phyloP scores from a whole-genome alignment of 2,113 vertebrate species.

The Pantherophis guttatus region DNA sequence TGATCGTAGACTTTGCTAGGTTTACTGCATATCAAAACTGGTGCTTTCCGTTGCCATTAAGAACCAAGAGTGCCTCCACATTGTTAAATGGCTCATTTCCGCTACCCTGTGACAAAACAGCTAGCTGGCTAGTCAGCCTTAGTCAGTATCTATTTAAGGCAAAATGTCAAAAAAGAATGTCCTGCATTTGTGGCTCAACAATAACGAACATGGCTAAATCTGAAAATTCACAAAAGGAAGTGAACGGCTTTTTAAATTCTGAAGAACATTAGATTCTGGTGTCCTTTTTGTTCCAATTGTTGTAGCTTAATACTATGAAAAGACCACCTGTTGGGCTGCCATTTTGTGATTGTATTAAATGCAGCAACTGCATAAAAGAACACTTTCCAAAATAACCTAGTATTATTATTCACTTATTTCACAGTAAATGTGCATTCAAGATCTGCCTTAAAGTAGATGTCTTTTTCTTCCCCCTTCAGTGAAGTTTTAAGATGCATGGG shows the following conservation, averaged over 20 bases:
- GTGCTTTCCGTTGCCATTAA: constrained; percentile 69
- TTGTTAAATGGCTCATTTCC: constrained; percentile 83
- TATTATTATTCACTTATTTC: constrained; percentile 84
- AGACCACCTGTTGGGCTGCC: constrained; percentile 98
- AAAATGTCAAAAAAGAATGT: constrained; percentile 99
- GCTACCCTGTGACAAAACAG: constrained; percentile 90
- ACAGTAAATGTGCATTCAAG: constrained; percentile 81
- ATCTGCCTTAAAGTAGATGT: constrained; percentile 70
- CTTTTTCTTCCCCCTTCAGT: constrained; percentile 55
- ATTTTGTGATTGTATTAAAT: constrained; percentile 94
- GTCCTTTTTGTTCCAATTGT: constrained; percentile 91
- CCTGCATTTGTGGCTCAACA: constrained; percentile 95
- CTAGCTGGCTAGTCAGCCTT: constrained; percentile 95
- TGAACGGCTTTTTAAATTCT: constrained; percentile 99
- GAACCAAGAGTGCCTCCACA: constrained; percentile 72
- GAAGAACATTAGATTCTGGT: constrained; percentile 99
- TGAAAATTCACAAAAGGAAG: constrained; percentile 96
- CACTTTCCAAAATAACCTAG: constrained; percentile 81
- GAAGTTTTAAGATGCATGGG: constrained; percentile 75
- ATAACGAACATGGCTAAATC: constrained; percentile 98
- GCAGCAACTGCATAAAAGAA: constrained; percentile 81
- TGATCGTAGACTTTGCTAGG: constrained; percentile 73
- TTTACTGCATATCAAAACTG: constrained; percentile 70
- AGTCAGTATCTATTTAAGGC: constrained; percentile 98
- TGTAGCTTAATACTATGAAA: constrained; percentile 92